A percentile compares a stretch with the other conserved stretches of the same genome.
phyloP scores from a whole-genome alignment of 2,797 vertebrate species.

The Cossypha polioptera region DNA sequence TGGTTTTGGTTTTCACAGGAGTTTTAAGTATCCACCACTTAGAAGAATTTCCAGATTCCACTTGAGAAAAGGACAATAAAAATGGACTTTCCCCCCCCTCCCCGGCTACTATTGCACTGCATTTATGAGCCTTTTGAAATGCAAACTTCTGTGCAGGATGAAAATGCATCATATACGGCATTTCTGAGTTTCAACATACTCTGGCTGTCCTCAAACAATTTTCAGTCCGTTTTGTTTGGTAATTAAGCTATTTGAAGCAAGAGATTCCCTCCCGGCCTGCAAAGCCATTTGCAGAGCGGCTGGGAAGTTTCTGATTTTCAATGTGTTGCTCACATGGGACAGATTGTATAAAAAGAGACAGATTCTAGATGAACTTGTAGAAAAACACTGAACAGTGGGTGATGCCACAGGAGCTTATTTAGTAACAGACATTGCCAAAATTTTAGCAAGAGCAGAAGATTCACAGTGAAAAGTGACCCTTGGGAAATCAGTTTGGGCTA shows the following conservation, averaged over 20 bases:
- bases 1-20: not conserved
- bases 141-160: not conserved
- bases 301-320: not conserved
- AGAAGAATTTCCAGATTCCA: not conserved
- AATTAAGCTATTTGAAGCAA: not conserved
- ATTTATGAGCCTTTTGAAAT: not conserved
- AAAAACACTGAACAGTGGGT: not conserved
- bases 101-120: not conserved
- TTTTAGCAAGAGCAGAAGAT: not conserved
- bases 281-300: not conserved
- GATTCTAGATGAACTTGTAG: not conserved
- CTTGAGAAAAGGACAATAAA: not conserved
- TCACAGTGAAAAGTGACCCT: not conserved
- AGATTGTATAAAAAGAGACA: not conserved
- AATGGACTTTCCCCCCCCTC: rapidly evolving
- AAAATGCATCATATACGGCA: not conserved
- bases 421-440: not conserved
- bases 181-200: not conserved
- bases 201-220: not conserved
- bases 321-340: not conserved
- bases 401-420: not conserved
- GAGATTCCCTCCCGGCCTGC: not conserved
- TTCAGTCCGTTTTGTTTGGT: not conserved
- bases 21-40: not conserved
- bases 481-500: not conserved